Conservation (phyloP, 2,797 vertebrate species). For the Sus cebifrons region DNA sequence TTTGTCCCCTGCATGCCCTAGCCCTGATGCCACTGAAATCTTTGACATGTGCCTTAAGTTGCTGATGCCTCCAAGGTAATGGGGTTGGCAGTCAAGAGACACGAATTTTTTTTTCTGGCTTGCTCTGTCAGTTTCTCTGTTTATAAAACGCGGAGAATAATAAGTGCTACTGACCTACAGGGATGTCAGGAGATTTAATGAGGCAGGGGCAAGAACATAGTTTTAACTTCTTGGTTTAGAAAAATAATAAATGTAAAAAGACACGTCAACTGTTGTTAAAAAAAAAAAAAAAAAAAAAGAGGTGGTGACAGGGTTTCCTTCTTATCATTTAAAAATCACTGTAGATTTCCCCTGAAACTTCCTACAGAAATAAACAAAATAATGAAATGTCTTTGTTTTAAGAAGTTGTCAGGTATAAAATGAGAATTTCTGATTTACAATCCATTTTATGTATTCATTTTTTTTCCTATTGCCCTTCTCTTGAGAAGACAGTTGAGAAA, state of each 20-base stretch:
- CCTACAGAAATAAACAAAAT: slow-evolving; percentile 71
- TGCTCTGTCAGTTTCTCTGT: slow-evolving; percentile 57
- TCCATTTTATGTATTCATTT: slow-evolving; percentile 45
- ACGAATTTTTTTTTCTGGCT: slow-evolving; percentile 47
- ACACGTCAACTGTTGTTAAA: slow-evolving; percentile 29
- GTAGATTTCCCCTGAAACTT: slow-evolving; percentile 62
- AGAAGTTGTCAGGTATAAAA: slow-evolving; percentile 61
- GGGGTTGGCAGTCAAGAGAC: slow-evolving; percentile 62
- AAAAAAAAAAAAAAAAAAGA: slow-evolving; percentile 57
- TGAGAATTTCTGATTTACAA: slow-evolving; percentile 66
- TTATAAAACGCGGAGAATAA: slow-evolving; percentile 67
- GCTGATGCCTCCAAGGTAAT: slow-evolving; percentile 46
- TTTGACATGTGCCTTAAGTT: slow-evolving; percentile 34
- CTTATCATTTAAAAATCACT: slow-evolving; percentile 68
- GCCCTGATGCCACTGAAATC: not conserved
- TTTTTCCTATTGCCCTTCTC: not conserved
- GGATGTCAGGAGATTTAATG: slow-evolving; percentile 70
- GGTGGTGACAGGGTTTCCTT: slow-evolving; percentile 60
- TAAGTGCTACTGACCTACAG: slow-evolving; percentile 65
- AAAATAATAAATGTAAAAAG: slow-evolving; percentile 57
- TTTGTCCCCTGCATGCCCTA: slow-evolving; percentile 47
- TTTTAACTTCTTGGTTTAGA: slow-evolving; percentile 74
- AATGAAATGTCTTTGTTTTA: slow-evolving; percentile 69
- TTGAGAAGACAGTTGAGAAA: slow-evolving; percentile 67
- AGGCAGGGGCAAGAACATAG: slow-evolving; percentile 65